Evolutionary conservation across 2,113 vertebrate genomes (phyloP).

Genomic region (Suncus etruscus): DNA sequence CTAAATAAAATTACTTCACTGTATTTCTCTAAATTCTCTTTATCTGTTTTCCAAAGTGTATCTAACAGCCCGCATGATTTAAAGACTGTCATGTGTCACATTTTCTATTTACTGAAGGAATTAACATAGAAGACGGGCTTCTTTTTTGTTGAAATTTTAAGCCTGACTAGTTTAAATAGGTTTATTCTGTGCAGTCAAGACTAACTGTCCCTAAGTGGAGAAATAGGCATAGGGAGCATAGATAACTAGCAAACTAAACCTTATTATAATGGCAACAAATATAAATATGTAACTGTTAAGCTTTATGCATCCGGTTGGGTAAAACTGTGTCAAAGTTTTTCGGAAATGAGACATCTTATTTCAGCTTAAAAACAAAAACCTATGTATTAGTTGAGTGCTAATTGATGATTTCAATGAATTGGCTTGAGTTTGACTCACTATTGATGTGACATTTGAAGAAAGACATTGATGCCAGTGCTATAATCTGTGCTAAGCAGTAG

Average conservation of each 20-base stretch:
- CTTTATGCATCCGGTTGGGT: too few species aligned
- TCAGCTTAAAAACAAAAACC: constrained; percentile 7
- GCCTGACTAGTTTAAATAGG: constrained; percentile 28
- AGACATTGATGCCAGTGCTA: too few species aligned
- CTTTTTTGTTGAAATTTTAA: constrained; percentile 34
- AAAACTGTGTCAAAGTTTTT: not conserved
- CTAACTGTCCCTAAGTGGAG: constrained; percentile 23
- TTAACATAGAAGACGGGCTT: constrained; percentile 27
- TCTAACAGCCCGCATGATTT: constrained; percentile 37
- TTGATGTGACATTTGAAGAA: too few species aligned
- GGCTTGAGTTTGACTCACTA: too few species aligned
- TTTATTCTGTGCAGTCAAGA: not conserved
- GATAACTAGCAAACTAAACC: not conserved
- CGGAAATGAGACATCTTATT: constrained; percentile 2
- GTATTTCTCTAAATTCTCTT: too few species aligned
- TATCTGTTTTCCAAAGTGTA: constrained; percentile 43
- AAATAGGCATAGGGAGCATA: constrained; percentile 33
- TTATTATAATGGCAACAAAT: too few species aligned
- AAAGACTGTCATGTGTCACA: constrained; percentile 41
- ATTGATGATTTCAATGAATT: not conserved
- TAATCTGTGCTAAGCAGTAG: too few species aligned
- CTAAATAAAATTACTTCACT: too few species aligned
- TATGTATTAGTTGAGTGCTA: constrained; percentile 21
- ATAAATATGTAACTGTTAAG: too few species aligned
- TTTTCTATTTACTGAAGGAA: constrained; percentile 8